Percentiles rank a stretch among this genome's conserved stretches.
phyloP scores from a whole-genome alignment of 2,888 invertebrate genomes.

The Drosophila anomelani region DNA sequence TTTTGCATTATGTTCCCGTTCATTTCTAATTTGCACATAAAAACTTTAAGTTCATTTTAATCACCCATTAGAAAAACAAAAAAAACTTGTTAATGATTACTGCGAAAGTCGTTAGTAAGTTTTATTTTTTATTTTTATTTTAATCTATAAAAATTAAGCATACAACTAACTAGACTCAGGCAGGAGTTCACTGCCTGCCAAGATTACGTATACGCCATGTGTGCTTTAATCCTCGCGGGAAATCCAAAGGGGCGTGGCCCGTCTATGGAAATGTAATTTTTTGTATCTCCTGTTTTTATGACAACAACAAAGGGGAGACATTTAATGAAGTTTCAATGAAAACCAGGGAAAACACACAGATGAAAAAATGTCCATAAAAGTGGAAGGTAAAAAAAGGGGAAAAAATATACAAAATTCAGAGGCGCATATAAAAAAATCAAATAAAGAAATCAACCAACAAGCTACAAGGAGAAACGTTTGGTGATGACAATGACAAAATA shows the following conservation, averaged over 20 bases:
- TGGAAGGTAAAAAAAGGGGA: not conserved
- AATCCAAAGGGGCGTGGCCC: conserved; percentile 40
- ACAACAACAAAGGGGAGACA: conserved; percentile 58
- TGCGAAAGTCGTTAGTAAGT: not conserved
- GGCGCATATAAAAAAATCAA: conserved; percentile 59
- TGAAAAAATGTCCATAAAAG: conserved; percentile 14
- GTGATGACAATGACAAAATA: conserved; percentile 46
- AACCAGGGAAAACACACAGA: conserved; percentile 24
- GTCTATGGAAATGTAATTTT: conserved; percentile 40
- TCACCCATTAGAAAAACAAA: conserved; percentile 5
- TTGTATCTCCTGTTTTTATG: conserved; percentile 39
- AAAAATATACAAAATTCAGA: conserved; percentile 32
- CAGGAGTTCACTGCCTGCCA: not conserved
- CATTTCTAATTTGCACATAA: conserved; percentile 24
- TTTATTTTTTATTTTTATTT: not conserved
- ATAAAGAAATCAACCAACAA: conserved; percentile 60
- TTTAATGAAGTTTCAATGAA: conserved; percentile 71
- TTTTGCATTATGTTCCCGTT: conserved; percentile 3
- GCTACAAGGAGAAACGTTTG: conserved; percentile 20
- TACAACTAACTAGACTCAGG: not conserved
- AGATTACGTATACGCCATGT: conserved; percentile 52
- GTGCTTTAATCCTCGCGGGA: conserved; percentile 11
- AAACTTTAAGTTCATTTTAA: conserved; percentile 29
- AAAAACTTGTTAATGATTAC: conserved; percentile 19
- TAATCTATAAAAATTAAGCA: not conserved